A percentile compares a stretch with the other conserved stretches of the same genome.
These are phyloP conservation scores for Cisticola juncidis DNA, from an alignment of 2,113 vertebrate genomes.

Conservation along the genomic window DNA sequence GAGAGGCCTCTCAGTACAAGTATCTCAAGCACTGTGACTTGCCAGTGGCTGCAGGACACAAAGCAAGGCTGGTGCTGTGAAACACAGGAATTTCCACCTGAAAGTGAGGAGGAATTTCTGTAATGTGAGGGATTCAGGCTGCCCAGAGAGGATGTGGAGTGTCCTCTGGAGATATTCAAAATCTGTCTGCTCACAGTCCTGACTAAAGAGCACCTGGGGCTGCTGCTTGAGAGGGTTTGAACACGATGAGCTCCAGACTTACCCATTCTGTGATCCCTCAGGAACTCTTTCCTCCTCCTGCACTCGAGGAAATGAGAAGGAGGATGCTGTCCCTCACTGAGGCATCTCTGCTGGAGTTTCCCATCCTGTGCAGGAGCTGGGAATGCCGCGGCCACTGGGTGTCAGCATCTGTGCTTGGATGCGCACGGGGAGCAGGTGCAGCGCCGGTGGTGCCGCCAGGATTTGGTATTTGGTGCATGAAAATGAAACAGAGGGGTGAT, in stretches of 20 bases:
- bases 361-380: background rate
- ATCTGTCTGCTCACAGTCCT: background rate
- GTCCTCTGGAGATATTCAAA: background rate
- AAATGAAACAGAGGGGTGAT: background rate
- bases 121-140: background rate
- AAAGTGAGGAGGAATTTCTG: background rate
- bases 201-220: background rate
- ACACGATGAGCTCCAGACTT: background rate
- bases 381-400: constrained; percentile 24
- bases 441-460: fast-evolving
- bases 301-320: background rate
- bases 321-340: background rate
- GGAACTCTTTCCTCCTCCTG: background rate
- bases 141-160: background rate
- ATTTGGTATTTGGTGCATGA: background rate
- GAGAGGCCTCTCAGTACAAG: background rate
- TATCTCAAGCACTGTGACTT: background rate
- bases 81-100: background rate
- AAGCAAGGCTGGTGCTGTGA: background rate
- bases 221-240: background rate
- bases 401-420: constrained; percentile 26
- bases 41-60: background rate
- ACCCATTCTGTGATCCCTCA: background rate
- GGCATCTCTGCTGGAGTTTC: background rate
- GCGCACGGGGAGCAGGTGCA: background rate